phyloP scores from a whole-genome alignment of 1,140 invertebrate genomes.

The Achatina immaculata region DNA sequence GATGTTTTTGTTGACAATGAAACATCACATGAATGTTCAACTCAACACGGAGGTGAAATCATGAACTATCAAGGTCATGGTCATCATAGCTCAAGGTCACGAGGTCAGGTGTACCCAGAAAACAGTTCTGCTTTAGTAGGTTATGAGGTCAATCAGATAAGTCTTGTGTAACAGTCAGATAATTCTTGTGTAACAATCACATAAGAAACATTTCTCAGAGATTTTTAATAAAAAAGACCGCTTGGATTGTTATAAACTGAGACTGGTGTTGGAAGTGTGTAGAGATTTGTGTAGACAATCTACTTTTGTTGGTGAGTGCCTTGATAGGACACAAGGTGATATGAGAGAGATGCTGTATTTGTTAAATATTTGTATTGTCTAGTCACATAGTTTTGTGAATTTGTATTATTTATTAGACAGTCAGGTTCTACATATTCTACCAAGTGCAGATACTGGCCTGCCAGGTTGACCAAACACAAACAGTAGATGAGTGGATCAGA shows the following conservation, averaged over 20 bases:
- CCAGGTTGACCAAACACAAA: no score
- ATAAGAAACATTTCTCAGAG: no score
- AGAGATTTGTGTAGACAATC: neutral
- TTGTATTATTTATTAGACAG: no score
- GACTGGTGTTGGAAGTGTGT: no score
- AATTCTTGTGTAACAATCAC: conserved; percentile 33
- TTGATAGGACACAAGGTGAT: no score
- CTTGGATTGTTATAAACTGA: no score
- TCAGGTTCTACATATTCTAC: no score
- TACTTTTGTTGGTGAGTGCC: neutral
- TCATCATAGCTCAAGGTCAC: conserved; percentile 34
- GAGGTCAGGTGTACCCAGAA: conserved; percentile 49
- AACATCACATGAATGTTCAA: neutral
- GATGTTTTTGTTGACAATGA: conserved; percentile 37
- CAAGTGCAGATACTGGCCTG: no score
- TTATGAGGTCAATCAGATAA: conserved; percentile 43
- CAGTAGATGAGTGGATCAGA: no score
- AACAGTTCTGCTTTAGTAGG: conserved; percentile 33
- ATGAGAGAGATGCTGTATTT: neutral
- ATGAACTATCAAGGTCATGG: conserved; percentile 31
- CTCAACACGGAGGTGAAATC: conserved; percentile 16
- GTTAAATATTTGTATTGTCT: no score
- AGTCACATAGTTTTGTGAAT: no score
- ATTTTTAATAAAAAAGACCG: no score
- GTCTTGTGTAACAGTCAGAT: conserved; percentile 43